Evolutionary conservation across 2,888 invertebrate species (phyloP).

Genomic region (Allacma fusca): DNA sequence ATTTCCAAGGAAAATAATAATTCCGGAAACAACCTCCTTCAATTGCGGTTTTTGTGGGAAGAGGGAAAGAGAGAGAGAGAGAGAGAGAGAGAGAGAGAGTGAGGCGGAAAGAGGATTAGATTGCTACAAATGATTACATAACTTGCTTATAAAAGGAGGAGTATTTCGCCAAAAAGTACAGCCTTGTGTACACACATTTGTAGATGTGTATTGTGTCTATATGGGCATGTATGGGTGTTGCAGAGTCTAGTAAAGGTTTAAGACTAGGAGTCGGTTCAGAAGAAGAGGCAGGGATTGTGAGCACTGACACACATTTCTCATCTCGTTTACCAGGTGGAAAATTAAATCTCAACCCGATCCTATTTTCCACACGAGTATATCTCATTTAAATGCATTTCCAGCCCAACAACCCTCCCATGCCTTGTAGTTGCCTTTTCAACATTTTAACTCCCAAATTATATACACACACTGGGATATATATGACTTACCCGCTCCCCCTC

Average conservation of each 20-base stretch:
- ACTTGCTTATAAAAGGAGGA: background rate
- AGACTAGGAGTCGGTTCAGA: background rate
- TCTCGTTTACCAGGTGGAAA: slow-evolving; percentile 36
- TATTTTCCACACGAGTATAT: slow-evolving; percentile 22
- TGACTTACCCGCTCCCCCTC: too few species aligned
- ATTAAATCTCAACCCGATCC: slow-evolving; percentile 36
- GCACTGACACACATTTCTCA: slow-evolving; percentile 22
- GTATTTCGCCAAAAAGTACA: too few species aligned
- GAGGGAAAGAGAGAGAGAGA: background rate
- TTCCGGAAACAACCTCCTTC: background rate
- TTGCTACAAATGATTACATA: slow-evolving; percentile 16
- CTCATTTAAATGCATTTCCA: slow-evolving; percentile 16
- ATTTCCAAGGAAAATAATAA: background rate
- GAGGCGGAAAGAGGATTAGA: slow-evolving; percentile 16
- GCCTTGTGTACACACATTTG: too few species aligned
- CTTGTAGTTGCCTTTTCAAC: background rate
- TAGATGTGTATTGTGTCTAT: too few species aligned
- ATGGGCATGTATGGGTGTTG: too few species aligned
- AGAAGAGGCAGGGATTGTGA: slow-evolving; percentile 5
- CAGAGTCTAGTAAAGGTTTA: background rate
- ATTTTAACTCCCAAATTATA: too few species aligned
- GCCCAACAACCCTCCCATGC: slow-evolving; percentile 4
- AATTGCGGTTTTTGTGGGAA: background rate
- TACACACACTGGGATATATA: too few species aligned
- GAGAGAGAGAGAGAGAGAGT: background rate